These are phyloP conservation scores for Acipenser transmontanus DNA, from an alignment of 2,797 vertebrate species.

Conservation along the genomic window DNA sequence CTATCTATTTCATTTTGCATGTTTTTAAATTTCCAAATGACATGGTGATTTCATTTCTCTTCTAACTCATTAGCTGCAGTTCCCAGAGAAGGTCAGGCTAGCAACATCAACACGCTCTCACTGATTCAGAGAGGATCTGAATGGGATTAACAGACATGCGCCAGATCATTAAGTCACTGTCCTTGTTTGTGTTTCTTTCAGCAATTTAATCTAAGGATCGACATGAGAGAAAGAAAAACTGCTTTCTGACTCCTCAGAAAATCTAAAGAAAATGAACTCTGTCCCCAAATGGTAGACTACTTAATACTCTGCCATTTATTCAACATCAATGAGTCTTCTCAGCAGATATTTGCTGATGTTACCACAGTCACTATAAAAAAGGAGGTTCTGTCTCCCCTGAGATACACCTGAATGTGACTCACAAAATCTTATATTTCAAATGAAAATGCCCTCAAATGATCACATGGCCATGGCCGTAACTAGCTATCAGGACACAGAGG, in stretches of 20 bases:
- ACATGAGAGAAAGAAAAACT: not conserved
- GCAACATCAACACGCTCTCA: not conserved
- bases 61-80: slow-evolving; percentile 2
- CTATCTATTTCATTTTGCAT: not conserved
- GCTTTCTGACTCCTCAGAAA: not conserved
- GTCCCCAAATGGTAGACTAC: not conserved
- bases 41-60: not conserved
- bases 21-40: not conserved
- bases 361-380: too few relatives aligned
- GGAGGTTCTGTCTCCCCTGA: too few relatives aligned
- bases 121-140: not conserved
- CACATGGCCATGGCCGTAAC: too few relatives aligned
- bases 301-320: not conserved
- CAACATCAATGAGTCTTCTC: not conserved
- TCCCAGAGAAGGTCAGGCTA: not conserved
- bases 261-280: not conserved
- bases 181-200: not conserved
- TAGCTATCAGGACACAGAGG: too few relatives aligned
- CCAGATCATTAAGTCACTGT: slow-evolving; percentile 1
- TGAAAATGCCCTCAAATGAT: too few relatives aligned
- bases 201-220: not conserved
- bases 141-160: not conserved
- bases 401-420: too few relatives aligned
- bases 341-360: too few relatives aligned
- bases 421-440: too few relatives aligned